phyloP scores from a whole-genome alignment of 2,888 invertebrate genomes.

The Magallana nippona region DNA sequence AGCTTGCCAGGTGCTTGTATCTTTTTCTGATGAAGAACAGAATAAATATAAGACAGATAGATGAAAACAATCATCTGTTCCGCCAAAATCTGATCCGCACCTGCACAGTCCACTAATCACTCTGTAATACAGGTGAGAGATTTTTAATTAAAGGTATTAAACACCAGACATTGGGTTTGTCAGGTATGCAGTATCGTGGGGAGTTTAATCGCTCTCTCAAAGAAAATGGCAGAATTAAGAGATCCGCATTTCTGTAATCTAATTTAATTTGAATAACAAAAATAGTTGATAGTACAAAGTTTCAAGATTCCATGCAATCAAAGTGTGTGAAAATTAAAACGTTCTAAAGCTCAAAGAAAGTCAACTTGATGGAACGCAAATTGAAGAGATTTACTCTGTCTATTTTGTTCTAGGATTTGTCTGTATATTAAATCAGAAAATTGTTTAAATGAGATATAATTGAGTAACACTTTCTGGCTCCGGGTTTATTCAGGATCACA shows the following conservation, averaged over 20 bases:
- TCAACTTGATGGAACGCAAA: not conserved
- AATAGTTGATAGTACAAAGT: constrained; percentile 1
- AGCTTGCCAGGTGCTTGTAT: constrained; percentile 31
- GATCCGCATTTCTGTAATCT: constrained; percentile 32
- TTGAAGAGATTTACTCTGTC: not conserved
- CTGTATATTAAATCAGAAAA: constrained; percentile 7
- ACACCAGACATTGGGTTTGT: constrained; percentile 30
- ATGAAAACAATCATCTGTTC: constrained; percentile 18
- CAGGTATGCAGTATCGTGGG: constrained; percentile 19
- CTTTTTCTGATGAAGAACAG: not conserved
- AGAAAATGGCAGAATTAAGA: constrained; percentile 6
- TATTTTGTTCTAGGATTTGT: not conserved
- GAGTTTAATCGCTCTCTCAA: constrained; percentile 34
- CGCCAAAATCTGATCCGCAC: constrained; percentile 27
- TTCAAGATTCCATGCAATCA: constrained; percentile 18
- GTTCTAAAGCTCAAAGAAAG: constrained; percentile 8
- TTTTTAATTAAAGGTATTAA: constrained; percentile 38
- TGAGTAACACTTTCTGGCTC: constrained; percentile 30
- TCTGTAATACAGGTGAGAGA: constrained; percentile 32
- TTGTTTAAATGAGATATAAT: constrained; percentile 16
- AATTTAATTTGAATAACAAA: constrained; percentile 34
- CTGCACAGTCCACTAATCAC: constrained; percentile 22
- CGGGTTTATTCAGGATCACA: constrained; percentile 19
- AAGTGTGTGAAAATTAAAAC: constrained; percentile 20
- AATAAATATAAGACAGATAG: constrained; percentile 20